phyloP scores from a whole-genome alignment of 2,888 invertebrate genomes.

The Sarcophaga variegata region DNA sequence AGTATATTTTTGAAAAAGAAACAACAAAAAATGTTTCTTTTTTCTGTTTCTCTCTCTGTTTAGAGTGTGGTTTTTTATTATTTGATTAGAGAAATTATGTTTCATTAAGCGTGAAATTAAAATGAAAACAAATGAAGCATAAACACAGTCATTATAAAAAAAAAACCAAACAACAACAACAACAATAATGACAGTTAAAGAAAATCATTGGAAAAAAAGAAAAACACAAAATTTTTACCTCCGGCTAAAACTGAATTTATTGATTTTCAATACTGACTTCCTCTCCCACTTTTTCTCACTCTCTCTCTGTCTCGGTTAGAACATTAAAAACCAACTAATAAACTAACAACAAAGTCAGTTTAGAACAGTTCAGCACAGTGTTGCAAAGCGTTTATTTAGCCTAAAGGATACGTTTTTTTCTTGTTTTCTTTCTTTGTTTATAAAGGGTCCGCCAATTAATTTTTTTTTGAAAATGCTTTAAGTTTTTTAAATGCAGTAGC shows the following conservation, averaged over 20 bases:
- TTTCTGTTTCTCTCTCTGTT: not conserved
- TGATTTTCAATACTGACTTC: not conserved
- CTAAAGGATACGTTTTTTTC: too few relatives aligned
- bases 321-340: not conserved
- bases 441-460: too few relatives aligned
- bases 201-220: not conserved
- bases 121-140: slow-evolving; percentile 65
- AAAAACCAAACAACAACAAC: slow-evolving; percentile 12
- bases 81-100: slow-evolving; percentile 68
- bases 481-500: too few relatives aligned
- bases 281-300: not conserved
- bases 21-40: too few relatives aligned
- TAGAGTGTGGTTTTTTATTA: slow-evolving; percentile 64
- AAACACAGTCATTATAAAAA: slow-evolving; percentile 59
- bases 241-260: not conserved
- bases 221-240: not conserved
- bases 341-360: too few relatives aligned
- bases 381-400: too few relatives aligned
- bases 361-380: too few relatives aligned
- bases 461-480: too few relatives aligned
- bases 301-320: not conserved
- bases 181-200: not conserved
- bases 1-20: too few relatives aligned
- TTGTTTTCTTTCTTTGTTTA: too few relatives aligned
- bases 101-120: slow-evolving; percentile 69